Percentiles rank a stretch among this genome's conserved stretches.
Evolutionary conservation across 53 echinoderm and acorn worm species (phyloP).

Genomic region (Echinometra lucunter): DNA sequence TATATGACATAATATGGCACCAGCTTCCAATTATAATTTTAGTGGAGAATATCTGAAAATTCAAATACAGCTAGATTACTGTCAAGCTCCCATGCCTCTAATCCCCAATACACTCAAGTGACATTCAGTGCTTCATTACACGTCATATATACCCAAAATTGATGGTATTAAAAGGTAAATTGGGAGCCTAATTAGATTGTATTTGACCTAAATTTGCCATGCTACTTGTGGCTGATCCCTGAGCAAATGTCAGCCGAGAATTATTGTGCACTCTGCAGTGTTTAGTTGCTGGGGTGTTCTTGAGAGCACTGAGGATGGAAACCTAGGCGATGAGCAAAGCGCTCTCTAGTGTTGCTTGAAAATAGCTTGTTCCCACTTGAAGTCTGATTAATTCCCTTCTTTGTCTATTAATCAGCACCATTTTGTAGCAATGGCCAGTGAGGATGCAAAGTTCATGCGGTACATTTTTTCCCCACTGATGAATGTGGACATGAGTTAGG

Average conservation of each 20-base stretch:
- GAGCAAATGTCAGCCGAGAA: constrained; percentile 52
- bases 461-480: background rate
- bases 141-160: constrained; percentile 38
- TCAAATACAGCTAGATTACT: too few species aligned
- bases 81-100: background rate
- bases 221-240: constrained; percentile 11
- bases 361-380: constrained; percentile 21
- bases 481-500: background rate
- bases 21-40: too few species aligned
- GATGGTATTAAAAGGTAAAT: constrained; percentile 51
- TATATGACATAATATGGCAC: too few species aligned
- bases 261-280: constrained; percentile 11
- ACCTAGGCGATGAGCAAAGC: background rate
- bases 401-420: background rate
- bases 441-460: background rate
- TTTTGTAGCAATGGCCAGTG: constrained; percentile 16
- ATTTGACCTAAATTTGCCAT: constrained; percentile 58
- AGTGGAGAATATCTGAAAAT: too few species aligned
- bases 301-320: constrained; percentile 16
- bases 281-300: constrained; percentile 22
- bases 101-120: background rate
- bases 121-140: constrained; percentile 44
- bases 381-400: constrained; percentile 6
- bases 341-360: background rate
- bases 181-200: constrained; percentile 58